Base-by-base conservation (phyloP, 2,797 vertebrate genomes). In the Smutsia temminckii region DNA sequence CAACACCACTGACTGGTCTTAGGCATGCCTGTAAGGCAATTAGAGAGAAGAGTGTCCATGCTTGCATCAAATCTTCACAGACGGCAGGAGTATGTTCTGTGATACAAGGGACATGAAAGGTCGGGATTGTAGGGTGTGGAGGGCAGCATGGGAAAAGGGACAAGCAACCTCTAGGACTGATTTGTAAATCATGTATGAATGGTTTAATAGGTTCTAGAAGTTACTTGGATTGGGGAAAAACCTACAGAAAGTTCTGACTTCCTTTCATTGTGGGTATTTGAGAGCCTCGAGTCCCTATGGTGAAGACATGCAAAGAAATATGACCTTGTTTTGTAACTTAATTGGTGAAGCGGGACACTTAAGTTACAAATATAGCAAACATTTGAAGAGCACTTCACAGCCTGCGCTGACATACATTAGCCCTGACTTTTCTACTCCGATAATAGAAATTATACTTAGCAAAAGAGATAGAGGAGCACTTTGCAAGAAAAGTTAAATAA, bases 401-500 rank as follows among this genome's bases (percentile, higher is more conserved):
- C 18, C 59, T 83, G 29, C 25, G 2, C 37, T 85, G 78, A 92
- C 64, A 84, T 88, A 75, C 61, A 86, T 95, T 92, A 94, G 83
- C 81, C 53, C 46, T 71, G 68, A 90, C 61, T 97, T 83, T 95
- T 87, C 80, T 91, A 37, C 29, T 86, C 64, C 84, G 64, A 91
- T 89, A 86, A 85, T 68, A 95, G 78, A 97, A 96, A 91, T 91
- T 90, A 91, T 37, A 80, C 85, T 89, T 87, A 91, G 66, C 40
- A 92, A 81, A 96, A 95, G 75, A 83, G 61, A 93, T 69, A 86
- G 93, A 84, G 95, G 94, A 91, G 51, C 85, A 93, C 78, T 95
- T 95, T 95, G 77, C 69, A 96, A 94, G 88, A 75, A 85, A 92
- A 97, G 80, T 91, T 88, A 94, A 88, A 86, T 94, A 85, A 93